phyloP scores from a whole-genome alignment of 2,797 vertebrate species.

The Pitangus sulphuratus region DNA sequence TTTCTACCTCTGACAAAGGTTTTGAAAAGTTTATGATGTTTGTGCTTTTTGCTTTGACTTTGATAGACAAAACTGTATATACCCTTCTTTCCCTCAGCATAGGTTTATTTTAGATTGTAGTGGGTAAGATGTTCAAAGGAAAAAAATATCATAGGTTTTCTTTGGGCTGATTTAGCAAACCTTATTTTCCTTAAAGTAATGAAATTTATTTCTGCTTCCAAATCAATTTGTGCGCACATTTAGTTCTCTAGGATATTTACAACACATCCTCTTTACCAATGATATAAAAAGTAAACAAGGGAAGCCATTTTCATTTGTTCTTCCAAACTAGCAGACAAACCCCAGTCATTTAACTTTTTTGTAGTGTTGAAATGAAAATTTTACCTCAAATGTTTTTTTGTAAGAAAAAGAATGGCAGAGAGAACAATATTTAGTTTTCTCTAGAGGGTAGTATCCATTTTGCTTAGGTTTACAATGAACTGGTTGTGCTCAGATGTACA shows the following conservation, averaged over 20 bases:
- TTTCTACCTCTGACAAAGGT: not conserved
- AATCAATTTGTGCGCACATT: not conserved
- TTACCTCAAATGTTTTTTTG: not conserved
- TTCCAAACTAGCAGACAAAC: not conserved
- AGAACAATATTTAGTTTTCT: not conserved
- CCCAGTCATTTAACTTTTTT: not conserved
- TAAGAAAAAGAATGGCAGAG: not conserved
- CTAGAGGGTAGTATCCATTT: not conserved
- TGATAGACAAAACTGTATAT: not conserved
- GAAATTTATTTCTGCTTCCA: not conserved
- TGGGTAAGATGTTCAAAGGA: not conserved
- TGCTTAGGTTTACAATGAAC: not conserved
- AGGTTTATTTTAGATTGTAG: not conserved
- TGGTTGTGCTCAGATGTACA: constrained; percentile 5
- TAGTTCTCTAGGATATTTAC: not conserved
- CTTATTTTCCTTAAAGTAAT: not conserved
- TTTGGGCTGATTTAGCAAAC: not conserved
- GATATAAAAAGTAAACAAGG: not conserved
- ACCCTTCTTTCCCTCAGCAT: not conserved
- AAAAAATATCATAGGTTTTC: not conserved
- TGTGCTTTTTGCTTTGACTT: not conserved
- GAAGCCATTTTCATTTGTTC: not conserved
- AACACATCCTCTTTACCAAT: not conserved
- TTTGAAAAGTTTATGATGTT: not conserved
- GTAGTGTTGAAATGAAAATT: not conserved